Conservation (phyloP, 92 coral and sea anemone species). For the Umimayanthus chanpuru region DNA sequence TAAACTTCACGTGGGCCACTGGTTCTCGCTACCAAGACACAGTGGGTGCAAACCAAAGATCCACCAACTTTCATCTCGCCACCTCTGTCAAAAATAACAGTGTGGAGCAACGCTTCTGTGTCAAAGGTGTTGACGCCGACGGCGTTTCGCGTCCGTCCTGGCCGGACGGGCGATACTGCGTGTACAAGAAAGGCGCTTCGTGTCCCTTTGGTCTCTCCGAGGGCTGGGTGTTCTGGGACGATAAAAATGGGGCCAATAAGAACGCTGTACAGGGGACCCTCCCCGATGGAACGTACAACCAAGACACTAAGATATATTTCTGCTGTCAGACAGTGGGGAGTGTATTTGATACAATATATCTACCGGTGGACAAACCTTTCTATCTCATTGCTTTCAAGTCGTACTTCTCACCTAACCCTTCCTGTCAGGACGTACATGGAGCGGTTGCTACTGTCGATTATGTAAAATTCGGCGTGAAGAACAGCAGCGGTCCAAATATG, state of each 20-base stretch:
- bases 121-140: conserved; percentile 44
- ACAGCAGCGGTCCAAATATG: not conserved
- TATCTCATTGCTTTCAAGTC: conserved; percentile 53
- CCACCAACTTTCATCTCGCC: conserved; percentile 39
- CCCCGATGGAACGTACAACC: conserved; percentile 45
- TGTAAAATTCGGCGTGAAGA: conserved; percentile 6
- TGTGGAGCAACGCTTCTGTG: conserved; percentile 39
- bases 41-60: conserved; percentile 36
- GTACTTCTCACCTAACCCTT: not conserved
- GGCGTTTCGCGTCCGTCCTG: not conserved
- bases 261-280: conserved; percentile 32
- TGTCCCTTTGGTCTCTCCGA: conserved; percentile 40
- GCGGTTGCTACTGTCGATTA: not conserved
- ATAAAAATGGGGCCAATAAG: conserved; percentile 40
- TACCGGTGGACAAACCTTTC: conserved; percentile 58
- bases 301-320: conserved; percentile 43
- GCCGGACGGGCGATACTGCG: conserved; percentile 47
- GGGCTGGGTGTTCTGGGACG: conserved; percentile 54
- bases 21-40: conserved; percentile 46
- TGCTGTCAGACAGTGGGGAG: conserved; percentile 54
- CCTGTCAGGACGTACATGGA: conserved; percentile 12
- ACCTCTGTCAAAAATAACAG: conserved; percentile 48
- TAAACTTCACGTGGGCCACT: conserved; percentile 38
- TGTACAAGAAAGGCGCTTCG: conserved; percentile 40
- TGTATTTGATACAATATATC: conserved; percentile 23